Conservation (phyloP, 2,888 invertebrate genomes). For the Epistrophe grossulariae region DNA sequence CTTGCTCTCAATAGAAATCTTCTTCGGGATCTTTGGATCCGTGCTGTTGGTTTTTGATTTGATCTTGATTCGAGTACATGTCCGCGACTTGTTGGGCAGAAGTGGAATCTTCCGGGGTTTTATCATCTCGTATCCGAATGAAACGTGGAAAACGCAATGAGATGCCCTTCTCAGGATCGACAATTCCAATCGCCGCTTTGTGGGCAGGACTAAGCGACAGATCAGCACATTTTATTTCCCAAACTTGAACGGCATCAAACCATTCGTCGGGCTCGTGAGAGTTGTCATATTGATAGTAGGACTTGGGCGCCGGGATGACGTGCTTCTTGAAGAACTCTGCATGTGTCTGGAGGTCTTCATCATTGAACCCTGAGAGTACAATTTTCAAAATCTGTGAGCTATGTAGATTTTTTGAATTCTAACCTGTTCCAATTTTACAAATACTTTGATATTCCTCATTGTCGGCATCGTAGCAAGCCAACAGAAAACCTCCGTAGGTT, state of each 20-base stretch:
- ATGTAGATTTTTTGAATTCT: not conserved
- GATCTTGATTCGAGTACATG: slow-evolving; percentile 96
- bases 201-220: slow-evolving; percentile 98
- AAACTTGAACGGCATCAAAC: slow-evolving; percentile 94
- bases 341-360: slow-evolving; percentile 93
- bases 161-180: slow-evolving; percentile 95
- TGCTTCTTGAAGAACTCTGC: slow-evolving; percentile 90
- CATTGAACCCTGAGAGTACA: slow-evolving; percentile 96
- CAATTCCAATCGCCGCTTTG: slow-evolving; percentile 93
- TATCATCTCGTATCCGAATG: slow-evolving; percentile 95
- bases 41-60: slow-evolving; percentile 89
- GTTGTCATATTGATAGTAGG: slow-evolving; percentile 92
- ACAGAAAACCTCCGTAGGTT: slow-evolving; percentile 96
- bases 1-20: slow-evolving; percentile 79
- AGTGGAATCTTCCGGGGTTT: slow-evolving; percentile 96
- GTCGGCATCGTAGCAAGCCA: slow-evolving; percentile 95
- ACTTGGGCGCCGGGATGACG: slow-evolving; percentile 89
- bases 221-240: slow-evolving; percentile 99
- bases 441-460: slow-evolving; percentile 96
- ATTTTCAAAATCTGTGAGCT: not conserved
- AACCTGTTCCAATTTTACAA: slow-evolving; percentile 89
- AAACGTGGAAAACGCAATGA: slow-evolving; percentile 97
- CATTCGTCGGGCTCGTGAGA: slow-evolving; percentile 93
- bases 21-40: slow-evolving; percentile 79
- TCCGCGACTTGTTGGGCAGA: slow-evolving; percentile 94